These are phyloP conservation scores for Antheraea mylitta DNA, from an alignment of 1,140 invertebrate species.

Conservation along the genomic window DNA sequence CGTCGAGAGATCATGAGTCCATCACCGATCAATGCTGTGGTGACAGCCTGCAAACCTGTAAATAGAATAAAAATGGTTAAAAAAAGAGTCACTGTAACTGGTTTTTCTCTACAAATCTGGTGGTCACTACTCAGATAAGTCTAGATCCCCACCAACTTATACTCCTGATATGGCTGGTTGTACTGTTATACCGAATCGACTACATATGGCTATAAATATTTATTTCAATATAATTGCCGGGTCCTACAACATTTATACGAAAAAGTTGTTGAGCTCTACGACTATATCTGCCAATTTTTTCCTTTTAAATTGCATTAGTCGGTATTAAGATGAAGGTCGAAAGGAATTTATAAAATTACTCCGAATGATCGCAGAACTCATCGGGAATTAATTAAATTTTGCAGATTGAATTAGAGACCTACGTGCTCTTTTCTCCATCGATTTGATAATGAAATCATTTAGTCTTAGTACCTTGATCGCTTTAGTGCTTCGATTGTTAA, in stretches of 20 bases:
- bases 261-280: neutral
- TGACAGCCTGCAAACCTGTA: too few species aligned
- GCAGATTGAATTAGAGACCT: neutral
- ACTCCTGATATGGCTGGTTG: too few species aligned
- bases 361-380: neutral
- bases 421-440: neutral
- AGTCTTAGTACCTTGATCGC: neutral
- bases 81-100: too few species aligned
- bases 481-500: neutral
- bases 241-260: neutral
- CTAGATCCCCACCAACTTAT: too few species aligned
- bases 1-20: too few species aligned
- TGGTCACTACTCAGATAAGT: too few species aligned
- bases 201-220: too few species aligned
- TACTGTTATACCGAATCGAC: too few species aligned
- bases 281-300: neutral
- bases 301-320: neutral
- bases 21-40: too few species aligned
- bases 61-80: too few species aligned
- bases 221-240: too few species aligned
- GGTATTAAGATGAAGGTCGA: neutral
- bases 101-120: too few species aligned
- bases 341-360: neutral
- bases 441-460: neutral
- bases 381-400: neutral